Base-by-base conservation (phyloP, 2,888 invertebrate genomes). In the Athalia cordata region DNA sequence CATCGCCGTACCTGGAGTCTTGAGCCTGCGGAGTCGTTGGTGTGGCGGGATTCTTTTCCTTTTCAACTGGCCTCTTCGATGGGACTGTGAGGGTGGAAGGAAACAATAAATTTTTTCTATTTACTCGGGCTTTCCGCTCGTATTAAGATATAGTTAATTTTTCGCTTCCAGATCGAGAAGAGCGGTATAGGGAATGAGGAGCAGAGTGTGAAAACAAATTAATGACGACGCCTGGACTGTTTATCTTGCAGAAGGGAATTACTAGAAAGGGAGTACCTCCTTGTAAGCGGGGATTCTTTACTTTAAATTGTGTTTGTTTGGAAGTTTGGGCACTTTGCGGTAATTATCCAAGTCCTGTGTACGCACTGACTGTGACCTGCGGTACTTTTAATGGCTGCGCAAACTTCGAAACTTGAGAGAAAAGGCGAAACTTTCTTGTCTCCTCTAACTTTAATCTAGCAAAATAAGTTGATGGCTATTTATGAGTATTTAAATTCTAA, bases 261-360 rank as follows among this genome's bases (percentile, higher is more conserved):
- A 49, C 52, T 47, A 49, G 57, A 52, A 15, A 43, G 55, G 13
- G 74, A 7, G 78, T 47, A 61, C n/a, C 50, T 15, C 49, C 49
- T 49, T 81, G 79, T 70, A 80, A 64, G 77, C 49, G 80, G 72
- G 47, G 59, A 83, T 80, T 78, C 79, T 80, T 78, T 81, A 81
- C 82, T 82, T 79, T 80, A 82, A 86, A 86, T 86, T 86, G 82
- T 82, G 80, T 83, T 86, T 83, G 86, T 86, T 86, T 80, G 78
- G 85, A 86, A 87, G 84, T 86, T 85, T 83, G 81, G 80, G 80
- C 81, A 81, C 81, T 82, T 81, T 81, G 79, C 79, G 80, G 84
- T 85, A 86, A 86, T 86, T 86, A 86, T 83, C 85, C 50, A 52
- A 75, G 62, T 82, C 77, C 82, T 80, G 80, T 81, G 82, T 82